Evolutionary conservation across 2,888 invertebrate species (phyloP).

Genomic region (Synergus itoensis): DNA sequence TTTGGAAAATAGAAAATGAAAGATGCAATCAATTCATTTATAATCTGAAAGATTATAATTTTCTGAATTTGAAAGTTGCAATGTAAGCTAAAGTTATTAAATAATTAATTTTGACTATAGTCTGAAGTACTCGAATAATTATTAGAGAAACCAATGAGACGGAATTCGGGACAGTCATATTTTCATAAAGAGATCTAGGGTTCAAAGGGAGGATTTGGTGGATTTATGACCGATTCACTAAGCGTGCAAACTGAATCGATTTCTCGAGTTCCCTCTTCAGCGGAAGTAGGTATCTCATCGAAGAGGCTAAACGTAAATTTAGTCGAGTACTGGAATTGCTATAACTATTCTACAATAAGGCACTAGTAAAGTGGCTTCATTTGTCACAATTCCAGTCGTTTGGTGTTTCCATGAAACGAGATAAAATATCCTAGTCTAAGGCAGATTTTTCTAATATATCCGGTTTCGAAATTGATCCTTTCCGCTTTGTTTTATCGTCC

Average conservation of each 20-base stretch:
- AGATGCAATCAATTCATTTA: too few species aligned
- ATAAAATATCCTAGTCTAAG: not conserved
- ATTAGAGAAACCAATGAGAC: not conserved
- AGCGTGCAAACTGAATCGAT: constrained; percentile 10
- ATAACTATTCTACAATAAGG: not conserved
- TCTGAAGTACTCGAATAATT: not conserved
- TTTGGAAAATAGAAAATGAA: not conserved
- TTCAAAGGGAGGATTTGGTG: constrained; percentile 17
- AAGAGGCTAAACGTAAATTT: constrained; percentile 13
- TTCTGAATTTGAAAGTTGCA: not conserved
- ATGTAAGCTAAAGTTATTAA: not conserved
- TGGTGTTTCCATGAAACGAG: not conserved
- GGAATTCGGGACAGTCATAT: not conserved
- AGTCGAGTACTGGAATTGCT: not conserved
- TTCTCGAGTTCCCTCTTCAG: constrained; percentile 11
- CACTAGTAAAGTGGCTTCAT: not conserved
- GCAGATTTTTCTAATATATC: not conserved
- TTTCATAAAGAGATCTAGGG: constrained; percentile 8
- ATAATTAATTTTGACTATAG: too few species aligned
- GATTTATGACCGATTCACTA: constrained; percentile 21
- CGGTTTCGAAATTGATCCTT: not conserved
- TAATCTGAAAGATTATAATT: not conserved
- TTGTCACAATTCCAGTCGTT: not conserved
- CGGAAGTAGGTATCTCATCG: constrained; percentile 10
- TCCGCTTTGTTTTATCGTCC: not conserved